phyloP scores from a whole-genome alignment of 1,140 invertebrate species.

The Diabrotica virgifera region DNA sequence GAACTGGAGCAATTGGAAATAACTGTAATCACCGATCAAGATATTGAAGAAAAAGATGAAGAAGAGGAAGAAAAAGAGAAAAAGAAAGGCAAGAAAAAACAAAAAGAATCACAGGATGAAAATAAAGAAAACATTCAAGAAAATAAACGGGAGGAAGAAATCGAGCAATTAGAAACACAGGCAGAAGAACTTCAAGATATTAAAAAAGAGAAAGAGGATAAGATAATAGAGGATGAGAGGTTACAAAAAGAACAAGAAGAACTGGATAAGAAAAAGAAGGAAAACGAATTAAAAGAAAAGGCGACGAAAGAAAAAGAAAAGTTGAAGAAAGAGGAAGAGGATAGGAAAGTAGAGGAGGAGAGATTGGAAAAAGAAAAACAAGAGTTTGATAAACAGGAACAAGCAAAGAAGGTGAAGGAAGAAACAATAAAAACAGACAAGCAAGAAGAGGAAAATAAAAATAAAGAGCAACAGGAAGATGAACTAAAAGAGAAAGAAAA shows the following conservation, averaged over 20 bases:
- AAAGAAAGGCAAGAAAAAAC: not conserved
- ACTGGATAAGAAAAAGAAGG: not conserved
- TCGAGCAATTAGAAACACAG: constrained; percentile 8
- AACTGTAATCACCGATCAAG: not conserved
- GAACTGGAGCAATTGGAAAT: too few species aligned
- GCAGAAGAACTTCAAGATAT: not conserved
- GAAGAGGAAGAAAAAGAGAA: constrained; percentile 6
- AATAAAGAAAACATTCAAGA: not conserved
- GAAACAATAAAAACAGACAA: too few species aligned
- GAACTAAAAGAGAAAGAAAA: too few species aligned
- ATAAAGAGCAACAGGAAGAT: too few species aligned
- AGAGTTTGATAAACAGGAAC: constrained; percentile 1
- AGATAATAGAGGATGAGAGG: not conserved
- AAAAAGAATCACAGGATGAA: not conserved
- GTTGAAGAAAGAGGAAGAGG: not conserved
- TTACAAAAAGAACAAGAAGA: not conserved
- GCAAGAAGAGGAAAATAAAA: not conserved
- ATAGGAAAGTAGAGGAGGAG: not conserved
- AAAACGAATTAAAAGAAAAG: constrained; percentile 5
- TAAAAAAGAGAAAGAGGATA: not conserved
- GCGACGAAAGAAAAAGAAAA: not conserved
- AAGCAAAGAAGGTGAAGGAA: not conserved
- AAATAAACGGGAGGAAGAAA: not conserved
- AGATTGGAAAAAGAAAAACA: not conserved
- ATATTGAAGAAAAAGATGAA: not conserved